Evolutionary conservation across 2,888 invertebrate species (phyloP).

Genomic region (Thumatha senex): DNA sequence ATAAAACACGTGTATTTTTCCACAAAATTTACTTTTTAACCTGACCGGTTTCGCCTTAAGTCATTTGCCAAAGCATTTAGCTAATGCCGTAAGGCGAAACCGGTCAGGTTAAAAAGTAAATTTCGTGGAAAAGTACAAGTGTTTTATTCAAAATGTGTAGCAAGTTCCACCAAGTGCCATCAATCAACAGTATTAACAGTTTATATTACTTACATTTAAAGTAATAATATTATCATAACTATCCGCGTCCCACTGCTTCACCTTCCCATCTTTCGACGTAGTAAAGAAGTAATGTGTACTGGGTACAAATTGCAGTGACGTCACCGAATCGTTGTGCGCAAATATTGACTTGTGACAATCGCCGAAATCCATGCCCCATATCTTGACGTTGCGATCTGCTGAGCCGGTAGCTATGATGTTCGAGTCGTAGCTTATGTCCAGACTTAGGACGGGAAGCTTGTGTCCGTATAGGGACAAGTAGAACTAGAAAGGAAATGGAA

Average conservation of each 20-base stretch:
- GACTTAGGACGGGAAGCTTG: conserved; percentile 95
- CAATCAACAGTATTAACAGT: too few relatives aligned
- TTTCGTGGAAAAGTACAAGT: too few relatives aligned
- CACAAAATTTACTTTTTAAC: too few relatives aligned
- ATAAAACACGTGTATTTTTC: too few relatives aligned
- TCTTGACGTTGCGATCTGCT: conserved; percentile 96
- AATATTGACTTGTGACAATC: conserved; percentile 98
- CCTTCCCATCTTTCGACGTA: conserved; percentile 95
- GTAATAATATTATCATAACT: conserved; percentile 95
- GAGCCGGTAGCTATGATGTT: conserved; percentile 96
- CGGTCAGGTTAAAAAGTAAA: too few relatives aligned
- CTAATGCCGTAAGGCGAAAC: too few relatives aligned
- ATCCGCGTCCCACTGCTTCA: conserved; percentile 99
- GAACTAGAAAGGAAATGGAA: conserved; percentile 83
- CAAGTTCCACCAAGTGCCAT: too few relatives aligned
- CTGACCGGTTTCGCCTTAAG: too few relatives aligned
- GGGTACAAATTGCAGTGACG: conserved; percentile 94
- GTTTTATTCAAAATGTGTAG: too few relatives aligned
- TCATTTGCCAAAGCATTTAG: too few relatives aligned
- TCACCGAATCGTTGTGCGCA: conserved; percentile 98
- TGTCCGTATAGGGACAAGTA: conserved; percentile 98
- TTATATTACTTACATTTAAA: conserved; percentile 86
- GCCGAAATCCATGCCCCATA: conserved; percentile 99
- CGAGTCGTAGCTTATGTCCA: conserved; percentile 96
- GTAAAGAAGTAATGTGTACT: conserved; percentile 97